Evolutionary conservation across 2,797 vertebrate species (phyloP).

Genomic region (Sarcophilus harrisii): DNA sequence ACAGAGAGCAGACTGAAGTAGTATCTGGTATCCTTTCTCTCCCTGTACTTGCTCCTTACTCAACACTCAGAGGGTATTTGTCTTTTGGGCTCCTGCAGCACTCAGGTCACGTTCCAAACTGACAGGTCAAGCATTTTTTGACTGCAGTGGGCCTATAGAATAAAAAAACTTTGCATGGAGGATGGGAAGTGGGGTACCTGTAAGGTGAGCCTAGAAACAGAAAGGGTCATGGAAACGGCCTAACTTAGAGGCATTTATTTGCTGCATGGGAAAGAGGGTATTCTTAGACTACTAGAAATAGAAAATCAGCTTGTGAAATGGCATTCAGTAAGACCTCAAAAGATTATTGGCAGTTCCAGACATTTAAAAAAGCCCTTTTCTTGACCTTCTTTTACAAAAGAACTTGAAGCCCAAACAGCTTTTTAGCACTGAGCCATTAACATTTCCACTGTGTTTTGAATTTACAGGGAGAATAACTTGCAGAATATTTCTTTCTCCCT

Average conservation of each 20-base stretch:
- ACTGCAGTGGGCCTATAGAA: not conserved
- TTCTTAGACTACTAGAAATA: not conserved
- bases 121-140: not conserved
- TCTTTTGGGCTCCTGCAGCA: not conserved
- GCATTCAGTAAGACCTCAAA: not conserved
- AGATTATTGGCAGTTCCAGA: not conserved
- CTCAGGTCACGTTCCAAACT: not conserved
- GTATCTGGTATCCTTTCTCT: not conserved
- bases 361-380: not conserved
- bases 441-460: not conserved
- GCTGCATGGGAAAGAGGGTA: not conserved
- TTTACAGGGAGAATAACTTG: not conserved
- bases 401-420: not conserved
- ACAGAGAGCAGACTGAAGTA: not conserved
- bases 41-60: not conserved
- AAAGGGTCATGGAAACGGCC: not conserved
- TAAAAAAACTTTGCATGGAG: not conserved
- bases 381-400: not conserved
- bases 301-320: not conserved
- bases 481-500: not conserved
- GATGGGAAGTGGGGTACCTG: not conserved
- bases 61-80: not conserved
- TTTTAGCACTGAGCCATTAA: not conserved
- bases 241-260: not conserved
- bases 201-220: not conserved